phyloP scores from a whole-genome alignment of 2,888 invertebrate species.

The Capitulum mitella region DNA sequence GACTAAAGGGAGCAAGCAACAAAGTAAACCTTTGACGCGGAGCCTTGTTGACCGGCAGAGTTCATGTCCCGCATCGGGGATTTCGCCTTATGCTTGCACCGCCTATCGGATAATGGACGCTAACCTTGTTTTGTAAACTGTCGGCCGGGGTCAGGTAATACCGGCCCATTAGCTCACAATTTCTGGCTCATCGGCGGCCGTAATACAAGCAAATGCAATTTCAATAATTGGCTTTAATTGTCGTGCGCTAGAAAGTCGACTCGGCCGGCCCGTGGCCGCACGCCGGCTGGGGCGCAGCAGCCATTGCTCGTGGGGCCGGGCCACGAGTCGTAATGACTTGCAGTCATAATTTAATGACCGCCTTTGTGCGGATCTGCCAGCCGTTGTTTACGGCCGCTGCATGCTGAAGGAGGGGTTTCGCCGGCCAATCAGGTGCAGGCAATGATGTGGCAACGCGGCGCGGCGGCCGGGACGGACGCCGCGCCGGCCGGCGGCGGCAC shows the following conservation, averaged over 20 bases:
- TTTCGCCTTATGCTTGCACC: no score
- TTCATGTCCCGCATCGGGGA: no score
- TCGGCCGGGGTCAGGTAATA: background rate
- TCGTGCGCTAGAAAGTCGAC: background rate
- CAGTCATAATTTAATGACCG: constrained; percentile 23
- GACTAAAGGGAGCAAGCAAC: no score
- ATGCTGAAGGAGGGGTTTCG: constrained; percentile 25
- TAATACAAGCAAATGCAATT: background rate
- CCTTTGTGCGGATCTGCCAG: constrained; percentile 21
- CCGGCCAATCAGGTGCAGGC: constrained; percentile 3
- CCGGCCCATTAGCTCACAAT: background rate
- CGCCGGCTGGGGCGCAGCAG: background rate
- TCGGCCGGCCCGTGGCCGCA: background rate
- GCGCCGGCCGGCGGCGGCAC: background rate
- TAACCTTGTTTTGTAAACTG: background rate
- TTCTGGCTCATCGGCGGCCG: background rate
- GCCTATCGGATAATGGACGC: background rate
- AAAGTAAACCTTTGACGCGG: no score
- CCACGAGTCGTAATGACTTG: constrained; percentile 7
- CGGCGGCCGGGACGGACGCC: background rate
- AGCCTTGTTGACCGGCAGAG: no score
- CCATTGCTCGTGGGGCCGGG: constrained; percentile 9
- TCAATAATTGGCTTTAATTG: background rate
- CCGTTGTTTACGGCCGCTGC: background rate
- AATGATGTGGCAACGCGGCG: background rate